phyloP scores from a whole-genome alignment of 2,797 vertebrate species.

The Rallus crepitans region DNA sequence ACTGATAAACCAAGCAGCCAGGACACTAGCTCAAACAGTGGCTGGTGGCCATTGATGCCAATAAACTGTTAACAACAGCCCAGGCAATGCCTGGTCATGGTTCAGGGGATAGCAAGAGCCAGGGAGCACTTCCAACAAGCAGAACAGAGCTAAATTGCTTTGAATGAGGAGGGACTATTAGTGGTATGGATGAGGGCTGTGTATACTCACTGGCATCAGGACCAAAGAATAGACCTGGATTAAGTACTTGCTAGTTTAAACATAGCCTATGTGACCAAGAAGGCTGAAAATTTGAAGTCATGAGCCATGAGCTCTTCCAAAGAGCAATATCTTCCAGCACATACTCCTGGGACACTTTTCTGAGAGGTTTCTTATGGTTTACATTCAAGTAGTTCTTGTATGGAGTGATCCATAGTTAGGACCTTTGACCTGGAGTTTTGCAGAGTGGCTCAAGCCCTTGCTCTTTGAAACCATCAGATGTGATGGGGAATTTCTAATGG shows the following conservation, averaged over 20 bases:
- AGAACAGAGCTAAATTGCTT: not conserved
- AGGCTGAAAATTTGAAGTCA: not conserved
- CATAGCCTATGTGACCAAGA: not conserved
- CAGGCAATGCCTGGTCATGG: not conserved
- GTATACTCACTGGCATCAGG: not conserved
- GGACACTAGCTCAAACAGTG: not conserved
- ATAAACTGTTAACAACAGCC: not conserved
- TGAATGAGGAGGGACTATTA: not conserved
- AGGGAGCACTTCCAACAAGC: not conserved
- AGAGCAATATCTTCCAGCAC: not conserved
- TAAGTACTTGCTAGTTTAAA: not conserved
- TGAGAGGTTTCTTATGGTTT: not conserved
- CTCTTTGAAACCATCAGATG: not conserved
- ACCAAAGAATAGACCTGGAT: not conserved
- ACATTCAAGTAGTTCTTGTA: not conserved
- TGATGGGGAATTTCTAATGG: not conserved
- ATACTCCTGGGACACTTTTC: not conserved
- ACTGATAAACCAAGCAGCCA: accelerated
- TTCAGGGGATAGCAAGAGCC: not conserved
- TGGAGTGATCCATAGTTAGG: not conserved
- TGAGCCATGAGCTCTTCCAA: not conserved
- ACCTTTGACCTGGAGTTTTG: not conserved
- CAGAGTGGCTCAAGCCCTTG: not conserved
- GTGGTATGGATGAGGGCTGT: not conserved
- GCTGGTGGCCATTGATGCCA: not conserved